A percentile compares a stretch with the other conserved stretches of the same genome.
phyloP scores from a whole-genome alignment of 2,888 invertebrate genomes.

The Ochropleura plecta region DNA sequence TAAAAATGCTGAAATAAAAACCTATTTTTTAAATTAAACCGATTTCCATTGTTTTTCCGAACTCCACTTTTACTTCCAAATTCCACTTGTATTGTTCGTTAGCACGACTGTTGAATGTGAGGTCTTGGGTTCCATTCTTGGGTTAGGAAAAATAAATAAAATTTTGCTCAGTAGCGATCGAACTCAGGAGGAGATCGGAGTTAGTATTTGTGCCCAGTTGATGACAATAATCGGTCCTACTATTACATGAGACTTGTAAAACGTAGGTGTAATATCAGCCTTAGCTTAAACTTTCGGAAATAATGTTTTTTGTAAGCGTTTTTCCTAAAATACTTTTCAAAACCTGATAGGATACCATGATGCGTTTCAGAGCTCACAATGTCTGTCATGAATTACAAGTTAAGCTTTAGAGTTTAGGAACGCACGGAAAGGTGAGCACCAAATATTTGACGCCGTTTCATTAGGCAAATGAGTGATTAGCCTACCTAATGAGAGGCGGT shows the following conservation, averaged over 20 bases:
- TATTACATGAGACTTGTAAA: neutral
- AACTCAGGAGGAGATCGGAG: neutral
- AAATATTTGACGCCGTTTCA: neutral
- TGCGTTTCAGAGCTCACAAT: neutral
- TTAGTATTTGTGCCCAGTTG: neutral
- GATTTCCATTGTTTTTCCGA: too few relatives aligned
- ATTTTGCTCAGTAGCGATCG: neutral
- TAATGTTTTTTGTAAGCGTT: neutral
- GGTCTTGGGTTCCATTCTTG: neutral
- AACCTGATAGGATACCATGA: neutral
- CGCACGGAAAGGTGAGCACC: neutral
- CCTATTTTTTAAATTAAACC: too few relatives aligned
- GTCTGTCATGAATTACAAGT: neutral
- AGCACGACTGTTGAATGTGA: neutral
- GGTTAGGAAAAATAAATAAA: neutral
- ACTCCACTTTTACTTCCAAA: too few relatives aligned
- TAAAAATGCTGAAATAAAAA: too few relatives aligned
- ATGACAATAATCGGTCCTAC: neutral
- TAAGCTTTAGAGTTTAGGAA: neutral
- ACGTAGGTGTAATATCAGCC: neutral
- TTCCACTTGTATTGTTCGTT: neutral
- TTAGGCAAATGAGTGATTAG: slow-evolving; percentile 6
- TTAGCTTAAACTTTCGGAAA: neutral
- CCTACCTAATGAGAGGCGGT: slow-evolving; percentile 10
- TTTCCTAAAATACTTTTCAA: neutral